Percentiles rank a stretch among this genome's conserved stretches.
Conservation (phyloP, 2,797 vertebrate species). For the Pseudopleuronectes americanus region DNA sequence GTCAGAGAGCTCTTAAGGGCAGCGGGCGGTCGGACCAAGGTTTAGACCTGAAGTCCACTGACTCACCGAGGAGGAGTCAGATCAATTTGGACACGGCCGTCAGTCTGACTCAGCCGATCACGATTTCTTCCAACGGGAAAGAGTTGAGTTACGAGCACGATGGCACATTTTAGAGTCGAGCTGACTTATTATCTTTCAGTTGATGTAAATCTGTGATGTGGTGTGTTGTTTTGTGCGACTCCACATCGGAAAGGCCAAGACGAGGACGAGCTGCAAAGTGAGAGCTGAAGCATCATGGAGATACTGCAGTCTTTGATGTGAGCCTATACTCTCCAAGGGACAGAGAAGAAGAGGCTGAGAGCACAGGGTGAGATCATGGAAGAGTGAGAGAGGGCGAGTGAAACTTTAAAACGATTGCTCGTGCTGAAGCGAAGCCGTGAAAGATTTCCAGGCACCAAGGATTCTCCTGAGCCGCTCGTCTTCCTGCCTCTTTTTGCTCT, state of each 20-base stretch:
- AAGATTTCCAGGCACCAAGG: slow-evolving; percentile 5
- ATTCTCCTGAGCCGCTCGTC: slow-evolving; percentile 4
- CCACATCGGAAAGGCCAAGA: not conserved
- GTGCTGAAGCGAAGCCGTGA: slow-evolving; percentile 25
- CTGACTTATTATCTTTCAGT: too few relatives aligned
- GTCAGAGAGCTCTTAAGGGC: slow-evolving; percentile 55
- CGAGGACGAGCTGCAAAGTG: not conserved
- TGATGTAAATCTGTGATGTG: too few relatives aligned
- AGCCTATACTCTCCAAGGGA: slow-evolving; percentile 58
- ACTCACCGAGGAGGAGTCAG: slow-evolving; percentile 67
- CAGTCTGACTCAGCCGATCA: slow-evolving; percentile 76
- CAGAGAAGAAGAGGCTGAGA: slow-evolving; percentile 5
- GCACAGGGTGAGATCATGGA: slow-evolving; percentile 9
- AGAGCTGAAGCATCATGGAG: not conserved
- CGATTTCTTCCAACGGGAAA: slow-evolving; percentile 28
- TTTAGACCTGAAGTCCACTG: slow-evolving; percentile 55
- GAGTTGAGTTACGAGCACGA: not conserved
- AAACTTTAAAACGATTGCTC: slow-evolving; percentile 19
- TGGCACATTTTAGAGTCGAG: not conserved
- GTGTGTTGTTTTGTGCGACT: too few relatives aligned
- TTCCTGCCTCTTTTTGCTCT: not conserved
- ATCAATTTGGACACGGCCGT: slow-evolving; percentile 62
- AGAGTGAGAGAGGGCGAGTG: slow-evolving; percentile 18
- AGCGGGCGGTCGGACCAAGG: slow-evolving; percentile 39
- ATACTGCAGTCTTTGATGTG: slow-evolving; percentile 68